Conservation (phyloP, 2,888 invertebrate genomes). For the Amphipyra tragopoginis region DNA sequence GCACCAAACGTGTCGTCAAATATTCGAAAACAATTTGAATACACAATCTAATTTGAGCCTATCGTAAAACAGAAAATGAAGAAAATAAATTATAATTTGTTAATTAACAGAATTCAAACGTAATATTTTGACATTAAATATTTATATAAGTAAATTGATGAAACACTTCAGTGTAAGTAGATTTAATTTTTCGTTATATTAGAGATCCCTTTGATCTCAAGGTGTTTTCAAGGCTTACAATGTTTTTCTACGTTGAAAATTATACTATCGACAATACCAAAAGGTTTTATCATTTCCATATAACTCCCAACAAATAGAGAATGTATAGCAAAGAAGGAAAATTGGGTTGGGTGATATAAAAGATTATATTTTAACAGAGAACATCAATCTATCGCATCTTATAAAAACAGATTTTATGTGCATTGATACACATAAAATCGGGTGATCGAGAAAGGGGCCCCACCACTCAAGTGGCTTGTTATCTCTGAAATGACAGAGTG, state of each 20-base stretch:
- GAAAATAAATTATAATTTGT: neutral
- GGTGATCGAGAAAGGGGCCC: neutral
- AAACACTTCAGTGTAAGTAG: neutral
- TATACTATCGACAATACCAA: neutral
- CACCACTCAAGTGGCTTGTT: neutral
- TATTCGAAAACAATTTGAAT: no score
- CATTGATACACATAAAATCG: conserved; percentile 27
- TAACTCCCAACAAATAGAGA: neutral
- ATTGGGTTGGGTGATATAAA: neutral
- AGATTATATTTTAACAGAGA: neutral
- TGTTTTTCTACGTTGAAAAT: neutral
- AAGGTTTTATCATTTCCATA: neutral
- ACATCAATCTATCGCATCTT: conserved; percentile 1
- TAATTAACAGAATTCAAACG: neutral
- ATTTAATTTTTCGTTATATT: no score
- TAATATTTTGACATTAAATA: neutral
- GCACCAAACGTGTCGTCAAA: no score
- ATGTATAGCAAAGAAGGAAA: neutral
- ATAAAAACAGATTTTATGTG: conserved; percentile 11
- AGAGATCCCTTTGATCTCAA: neutral
- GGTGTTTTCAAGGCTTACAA: neutral
- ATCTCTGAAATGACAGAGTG: neutral
- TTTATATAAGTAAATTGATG: neutral
- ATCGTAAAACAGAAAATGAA: neutral
- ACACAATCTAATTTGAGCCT: neutral